These are phyloP conservation scores for Scatophagus argus DNA, from an alignment of 2,113 vertebrate genomes.

Conservation along the genomic window DNA sequence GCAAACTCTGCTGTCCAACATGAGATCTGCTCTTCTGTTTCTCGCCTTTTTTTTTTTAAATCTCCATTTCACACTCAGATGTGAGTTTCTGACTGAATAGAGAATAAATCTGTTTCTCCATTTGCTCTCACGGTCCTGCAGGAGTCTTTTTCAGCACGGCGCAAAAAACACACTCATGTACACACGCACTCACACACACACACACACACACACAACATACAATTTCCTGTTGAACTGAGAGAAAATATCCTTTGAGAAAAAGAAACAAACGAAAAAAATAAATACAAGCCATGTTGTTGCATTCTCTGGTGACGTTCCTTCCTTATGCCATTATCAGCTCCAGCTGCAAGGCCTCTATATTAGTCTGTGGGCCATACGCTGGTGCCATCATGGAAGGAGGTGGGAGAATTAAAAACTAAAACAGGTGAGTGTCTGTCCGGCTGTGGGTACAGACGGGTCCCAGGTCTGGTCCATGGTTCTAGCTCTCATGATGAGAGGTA, in stretches of 20 bases:
- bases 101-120: constrained; percentile 63
- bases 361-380: constrained; percentile 42
- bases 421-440: constrained; percentile 49
- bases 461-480: constrained; percentile 52
- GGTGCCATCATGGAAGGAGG: constrained; percentile 49
- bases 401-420: constrained; percentile 57
- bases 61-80: constrained; percentile 41
- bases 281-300: constrained; percentile 65
- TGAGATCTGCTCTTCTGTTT: constrained; percentile 44
- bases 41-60: neutral
- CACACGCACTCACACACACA: constrained; percentile 14
- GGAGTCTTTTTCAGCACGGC: constrained; percentile 52
- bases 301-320: constrained; percentile 52
- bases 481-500: constrained; percentile 69
- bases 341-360: constrained; percentile 40
- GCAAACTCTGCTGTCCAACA: constrained; percentile 55
- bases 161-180: constrained; percentile 47
- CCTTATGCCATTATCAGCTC: constrained; percentile 31
- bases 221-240: constrained; percentile 57
- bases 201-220: constrained; percentile 32
- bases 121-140: constrained; percentile 56
- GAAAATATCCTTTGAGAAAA: constrained; percentile 51
- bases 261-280: constrained; percentile 41
- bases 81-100: constrained; percentile 27
- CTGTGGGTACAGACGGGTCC: constrained; percentile 54